Percentiles rank a stretch among this genome's conserved stretches.
These are phyloP conservation scores for Ochropacha duplaris DNA, from an alignment of 2,888 invertebrate genomes.

Conservation along the genomic window DNA sequence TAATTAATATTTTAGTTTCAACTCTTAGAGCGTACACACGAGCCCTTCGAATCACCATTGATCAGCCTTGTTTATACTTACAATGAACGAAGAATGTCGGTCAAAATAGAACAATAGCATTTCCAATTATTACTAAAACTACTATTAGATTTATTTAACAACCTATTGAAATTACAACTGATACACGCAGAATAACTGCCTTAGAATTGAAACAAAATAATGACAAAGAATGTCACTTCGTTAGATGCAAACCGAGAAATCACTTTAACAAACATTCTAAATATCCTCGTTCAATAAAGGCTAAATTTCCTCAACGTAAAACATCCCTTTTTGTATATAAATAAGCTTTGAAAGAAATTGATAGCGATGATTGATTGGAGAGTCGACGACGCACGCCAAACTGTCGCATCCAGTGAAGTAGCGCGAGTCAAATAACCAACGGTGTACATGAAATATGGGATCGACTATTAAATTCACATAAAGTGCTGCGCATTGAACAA, in stretches of 20 bases:
- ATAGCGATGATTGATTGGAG: constrained; percentile 66
- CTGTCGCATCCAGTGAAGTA: constrained; percentile 20
- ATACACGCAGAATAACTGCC: too few species aligned
- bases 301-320: constrained; percentile 17
- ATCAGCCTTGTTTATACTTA: neutral
- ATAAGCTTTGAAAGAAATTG: constrained; percentile 62
- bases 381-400: constrained; percentile 34
- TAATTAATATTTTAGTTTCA: neutral
- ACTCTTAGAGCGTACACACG: too few species aligned
- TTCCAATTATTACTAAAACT: neutral
- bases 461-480: constrained; percentile 20
- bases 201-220: neutral
- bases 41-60: neutral
- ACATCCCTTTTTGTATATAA: constrained; percentile 51
- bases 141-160: neutral
- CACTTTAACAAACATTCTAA: neutral
- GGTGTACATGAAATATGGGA: constrained; percentile 19
- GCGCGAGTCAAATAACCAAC: constrained; percentile 3
- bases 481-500: neutral
- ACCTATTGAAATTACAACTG: neutral
- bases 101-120: neutral
- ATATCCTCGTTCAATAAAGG: constrained; percentile 16
- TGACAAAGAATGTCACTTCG: neutral
- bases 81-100: neutral
- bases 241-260: neutral